Evolutionary conservation across 1,140 invertebrate species (phyloP).

Genomic region (Scaptomyza graminum): DNA sequence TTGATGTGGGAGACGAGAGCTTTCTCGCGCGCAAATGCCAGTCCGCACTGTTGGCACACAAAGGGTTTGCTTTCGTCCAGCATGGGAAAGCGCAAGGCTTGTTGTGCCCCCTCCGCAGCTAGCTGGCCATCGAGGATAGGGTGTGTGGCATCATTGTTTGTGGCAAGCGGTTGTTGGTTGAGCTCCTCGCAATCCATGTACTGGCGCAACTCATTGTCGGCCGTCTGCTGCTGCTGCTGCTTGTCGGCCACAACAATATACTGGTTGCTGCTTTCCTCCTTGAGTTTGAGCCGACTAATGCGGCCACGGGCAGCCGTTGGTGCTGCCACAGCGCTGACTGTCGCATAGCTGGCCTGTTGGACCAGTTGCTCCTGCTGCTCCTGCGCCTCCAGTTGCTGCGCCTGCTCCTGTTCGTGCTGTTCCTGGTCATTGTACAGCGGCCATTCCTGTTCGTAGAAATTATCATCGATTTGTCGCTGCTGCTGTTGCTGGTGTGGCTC

Average conservation of each 20-base stretch:
- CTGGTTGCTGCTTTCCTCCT: slow-evolving; percentile 68
- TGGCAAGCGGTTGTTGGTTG: slow-evolving; percentile 2
- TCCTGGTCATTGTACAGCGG: slow-evolving; percentile 47
- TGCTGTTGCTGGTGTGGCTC: slow-evolving; percentile 50
- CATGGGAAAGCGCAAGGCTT: slow-evolving; percentile 84
- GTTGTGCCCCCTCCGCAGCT: slow-evolving; percentile 28
- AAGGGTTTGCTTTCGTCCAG: slow-evolving; percentile 90
- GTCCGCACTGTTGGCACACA: slow-evolving; percentile 91
- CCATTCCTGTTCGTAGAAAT: slow-evolving; percentile 81
- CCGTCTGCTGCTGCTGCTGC: slow-evolving; percentile 6
- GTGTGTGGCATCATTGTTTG: not conserved
- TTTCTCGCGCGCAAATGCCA: slow-evolving; percentile 91
- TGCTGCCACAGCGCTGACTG: slow-evolving; percentile 17
- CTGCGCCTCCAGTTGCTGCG: slow-evolving; percentile 5
- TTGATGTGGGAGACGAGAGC: slow-evolving; percentile 89
- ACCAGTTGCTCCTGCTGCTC: slow-evolving; percentile 17
- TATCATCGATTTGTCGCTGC: slow-evolving; percentile 57
- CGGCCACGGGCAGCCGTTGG: slow-evolving; percentile 60
- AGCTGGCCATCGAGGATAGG: not conserved
- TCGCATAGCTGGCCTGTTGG: slow-evolving; percentile 39
- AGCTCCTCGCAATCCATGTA: slow-evolving; percentile 46
- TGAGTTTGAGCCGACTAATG: slow-evolving; percentile 74
- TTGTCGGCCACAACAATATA: slow-evolving; percentile 62
- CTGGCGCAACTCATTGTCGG: slow-evolving; percentile 13
- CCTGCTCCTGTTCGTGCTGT: slow-evolving; percentile 38